Percentiles rank a stretch among this genome's conserved stretches.
Conservation (phyloP, 2,888 invertebrate genomes). For the Proisotoma minuta region DNA sequence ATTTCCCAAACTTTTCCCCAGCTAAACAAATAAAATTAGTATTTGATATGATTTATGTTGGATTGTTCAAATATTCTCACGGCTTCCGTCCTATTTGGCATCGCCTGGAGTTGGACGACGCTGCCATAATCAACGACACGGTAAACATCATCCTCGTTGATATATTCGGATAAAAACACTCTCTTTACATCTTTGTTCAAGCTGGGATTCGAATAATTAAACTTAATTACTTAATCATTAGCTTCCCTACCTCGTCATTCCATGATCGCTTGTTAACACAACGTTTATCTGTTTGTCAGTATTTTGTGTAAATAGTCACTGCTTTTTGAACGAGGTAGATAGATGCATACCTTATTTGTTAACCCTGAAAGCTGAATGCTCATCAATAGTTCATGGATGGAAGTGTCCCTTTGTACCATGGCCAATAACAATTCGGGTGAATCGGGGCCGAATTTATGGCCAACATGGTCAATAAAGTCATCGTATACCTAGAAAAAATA, state of each 20-base stretch:
- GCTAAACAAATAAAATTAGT: not conserved
- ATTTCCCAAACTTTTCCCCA: not conserved
- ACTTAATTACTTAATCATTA: too few species aligned
- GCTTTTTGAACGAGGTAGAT: not conserved
- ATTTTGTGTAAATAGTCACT: not conserved
- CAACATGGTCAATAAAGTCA: constrained; percentile 48
- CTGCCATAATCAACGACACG: constrained; percentile 48
- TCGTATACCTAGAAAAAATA: constrained; percentile 46
- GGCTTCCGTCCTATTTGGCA: constrained; percentile 9
- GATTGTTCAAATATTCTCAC: not conserved
- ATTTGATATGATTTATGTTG: not conserved
- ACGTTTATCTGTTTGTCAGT: constrained; percentile 48
- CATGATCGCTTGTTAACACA: constrained; percentile 51
- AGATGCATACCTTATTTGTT: constrained; percentile 6
- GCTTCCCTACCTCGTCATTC: too few species aligned
- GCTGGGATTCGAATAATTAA: too few species aligned
- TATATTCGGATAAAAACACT: constrained; percentile 46
- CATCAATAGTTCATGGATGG: constrained; percentile 47
- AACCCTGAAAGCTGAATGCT: constrained; percentile 45
- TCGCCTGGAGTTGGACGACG: constrained; percentile 47
- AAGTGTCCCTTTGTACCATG: constrained; percentile 48
- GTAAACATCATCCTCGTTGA: constrained; percentile 45
- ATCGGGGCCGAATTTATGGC: constrained; percentile 50
- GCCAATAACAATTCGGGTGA: constrained; percentile 47
- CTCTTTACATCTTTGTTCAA: constrained; percentile 44